Evolutionary conservation across 2,797 vertebrate genomes (phyloP).

Genomic region (Channallabes apus): DNA sequence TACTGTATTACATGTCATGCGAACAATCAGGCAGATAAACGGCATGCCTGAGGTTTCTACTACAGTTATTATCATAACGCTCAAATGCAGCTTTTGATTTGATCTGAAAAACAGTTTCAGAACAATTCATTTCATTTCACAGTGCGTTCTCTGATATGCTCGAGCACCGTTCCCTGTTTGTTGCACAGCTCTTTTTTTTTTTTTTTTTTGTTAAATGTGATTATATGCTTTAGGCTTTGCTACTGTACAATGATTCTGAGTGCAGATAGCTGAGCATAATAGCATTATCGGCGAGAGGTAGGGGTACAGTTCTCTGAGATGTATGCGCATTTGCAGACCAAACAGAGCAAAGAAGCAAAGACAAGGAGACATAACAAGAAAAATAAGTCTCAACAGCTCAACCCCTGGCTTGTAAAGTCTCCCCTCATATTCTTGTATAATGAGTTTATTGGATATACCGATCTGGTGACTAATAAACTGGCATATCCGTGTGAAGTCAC

Average conservation of each 20-base stretch:
- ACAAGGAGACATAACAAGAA: slow-evolving; percentile 55
- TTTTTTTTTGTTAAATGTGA: slow-evolving; percentile 22
- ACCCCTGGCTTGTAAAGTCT: slow-evolving; percentile 44
- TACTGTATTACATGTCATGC: slow-evolving; percentile 19
- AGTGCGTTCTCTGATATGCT: slow-evolving; percentile 21
- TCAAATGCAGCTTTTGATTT: slow-evolving; percentile 33
- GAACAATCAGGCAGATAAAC: slow-evolving; percentile 33
- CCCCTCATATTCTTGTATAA: slow-evolving; percentile 1
- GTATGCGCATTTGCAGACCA: slow-evolving; percentile 46
- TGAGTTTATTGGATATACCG: neutral
- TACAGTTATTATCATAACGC: slow-evolving; percentile 25
- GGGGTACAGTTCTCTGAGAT: slow-evolving; percentile 9
- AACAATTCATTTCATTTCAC: slow-evolving; percentile 41
- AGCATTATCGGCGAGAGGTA: slow-evolving; percentile 17
- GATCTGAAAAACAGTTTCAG: slow-evolving; percentile 30
- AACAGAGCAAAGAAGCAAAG: slow-evolving; percentile 47
- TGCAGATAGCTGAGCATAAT: slow-evolving; percentile 29
- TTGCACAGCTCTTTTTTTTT: slow-evolving; percentile 1
- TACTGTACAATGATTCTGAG: slow-evolving; percentile 26
- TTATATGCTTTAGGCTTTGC: slow-evolving; percentile 40
- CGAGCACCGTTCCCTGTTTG: slow-evolving; percentile 1
- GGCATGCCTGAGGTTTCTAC: slow-evolving; percentile 30
- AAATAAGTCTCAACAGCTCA: slow-evolving; percentile 44
- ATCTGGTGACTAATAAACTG: slow-evolving; percentile 7
- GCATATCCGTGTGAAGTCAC: neutral